phyloP scores from a whole-genome alignment of 2,797 vertebrate species.

The Enteromius argenteus region DNA sequence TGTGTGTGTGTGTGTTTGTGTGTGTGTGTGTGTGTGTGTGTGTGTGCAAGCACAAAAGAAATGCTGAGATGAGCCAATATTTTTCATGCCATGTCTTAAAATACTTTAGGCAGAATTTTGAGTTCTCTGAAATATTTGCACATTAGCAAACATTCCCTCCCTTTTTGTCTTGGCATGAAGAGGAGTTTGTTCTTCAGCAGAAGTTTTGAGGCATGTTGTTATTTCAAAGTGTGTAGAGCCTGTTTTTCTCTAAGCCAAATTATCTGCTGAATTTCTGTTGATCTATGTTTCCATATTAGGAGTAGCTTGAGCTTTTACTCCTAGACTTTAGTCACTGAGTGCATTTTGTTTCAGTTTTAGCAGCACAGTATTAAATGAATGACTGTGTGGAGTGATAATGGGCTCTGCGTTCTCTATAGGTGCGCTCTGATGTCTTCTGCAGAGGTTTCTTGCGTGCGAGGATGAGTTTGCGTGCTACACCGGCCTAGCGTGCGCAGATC shows the following conservation, averaged over 20 bases:
- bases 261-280: neutral
- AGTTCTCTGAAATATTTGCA: neutral
- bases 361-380: neutral
- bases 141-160: neutral
- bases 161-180: constrained; percentile 1
- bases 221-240: constrained; percentile 19
- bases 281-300: neutral
- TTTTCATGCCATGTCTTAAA: neutral
- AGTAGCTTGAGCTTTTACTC: neutral
- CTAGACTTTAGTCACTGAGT: neutral
- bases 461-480: constrained; percentile 81
- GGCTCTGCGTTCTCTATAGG: neutral
- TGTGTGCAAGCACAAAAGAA: neutral
- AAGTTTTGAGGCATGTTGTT: constrained; percentile 32
- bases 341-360: neutral
- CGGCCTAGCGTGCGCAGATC: constrained; percentile 75
- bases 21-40: neutral
- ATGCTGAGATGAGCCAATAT: neutral
- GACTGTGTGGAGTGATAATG: neutral
- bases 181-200: constrained; percentile 31
- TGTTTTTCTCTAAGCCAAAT: constrained; percentile 17
- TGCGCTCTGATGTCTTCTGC: constrained; percentile 69
- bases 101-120: neutral
- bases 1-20: neutral
- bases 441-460: constrained; percentile 69